A percentile compares a stretch with the other conserved stretches of the same genome.
Conservation (phyloP, 2,888 invertebrate species). For the Temnothorax rugatulus region DNA sequence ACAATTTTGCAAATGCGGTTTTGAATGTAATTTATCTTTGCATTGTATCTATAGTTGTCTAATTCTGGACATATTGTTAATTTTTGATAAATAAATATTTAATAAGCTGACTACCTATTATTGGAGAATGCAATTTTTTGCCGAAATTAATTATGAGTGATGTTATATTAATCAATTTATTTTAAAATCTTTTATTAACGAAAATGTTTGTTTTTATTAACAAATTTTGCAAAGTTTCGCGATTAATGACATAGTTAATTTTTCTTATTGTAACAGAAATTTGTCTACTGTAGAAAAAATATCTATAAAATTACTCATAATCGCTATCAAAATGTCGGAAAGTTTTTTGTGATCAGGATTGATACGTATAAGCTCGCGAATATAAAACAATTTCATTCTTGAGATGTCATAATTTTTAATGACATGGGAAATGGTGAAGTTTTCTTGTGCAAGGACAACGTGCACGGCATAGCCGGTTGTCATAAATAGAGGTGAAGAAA, state of each 20-base stretch:
- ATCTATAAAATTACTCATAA: background rate
- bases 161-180: background rate
- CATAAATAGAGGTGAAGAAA: slow-evolving; percentile 34
- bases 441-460: slow-evolving; percentile 1
- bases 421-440: background rate
- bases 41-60: too few relatives aligned
- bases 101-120: too few relatives aligned
- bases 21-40: background rate
- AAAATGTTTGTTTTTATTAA: background rate
- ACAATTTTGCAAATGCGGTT: background rate
- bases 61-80: too few relatives aligned
- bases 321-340: background rate
- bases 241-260: background rate
- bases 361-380: background rate
- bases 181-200: background rate
- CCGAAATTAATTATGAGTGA: background rate
- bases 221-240: background rate
- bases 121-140: background rate
- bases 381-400: background rate
- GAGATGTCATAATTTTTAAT: background rate
- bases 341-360: background rate
- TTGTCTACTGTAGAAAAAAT: background rate
- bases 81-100: too few relatives aligned
- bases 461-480: slow-evolving; percentile 49
- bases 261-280: background rate